These are phyloP conservation scores for Cremastinae sp. DNA, from an alignment of 2,888 invertebrate species.

Conservation along the genomic window DNA sequence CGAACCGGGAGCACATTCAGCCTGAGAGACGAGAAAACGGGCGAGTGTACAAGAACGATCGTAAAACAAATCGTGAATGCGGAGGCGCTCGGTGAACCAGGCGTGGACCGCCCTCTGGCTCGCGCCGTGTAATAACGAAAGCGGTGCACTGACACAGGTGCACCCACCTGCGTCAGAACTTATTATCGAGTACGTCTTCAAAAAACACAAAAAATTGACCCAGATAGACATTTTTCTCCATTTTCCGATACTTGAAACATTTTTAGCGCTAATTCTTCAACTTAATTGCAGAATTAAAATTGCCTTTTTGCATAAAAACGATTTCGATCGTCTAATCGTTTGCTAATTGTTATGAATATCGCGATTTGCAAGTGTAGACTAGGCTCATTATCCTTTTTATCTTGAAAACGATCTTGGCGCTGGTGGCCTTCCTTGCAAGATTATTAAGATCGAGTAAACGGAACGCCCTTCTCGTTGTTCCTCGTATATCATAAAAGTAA, in stretches of 20 bases:
- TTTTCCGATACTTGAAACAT: no score
- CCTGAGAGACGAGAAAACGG: slow-evolving; percentile 12
- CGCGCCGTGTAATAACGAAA: slow-evolving; percentile 48
- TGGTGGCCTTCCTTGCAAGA: slow-evolving; percentile 51
- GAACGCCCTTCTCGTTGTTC: slow-evolving; percentile 56
- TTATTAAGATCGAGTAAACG: slow-evolving; percentile 48
- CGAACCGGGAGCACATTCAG: slow-evolving; percentile 33
- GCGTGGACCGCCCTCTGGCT: slow-evolving; percentile 57
- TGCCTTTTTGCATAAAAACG: no score
- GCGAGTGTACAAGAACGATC: slow-evolving; percentile 58
- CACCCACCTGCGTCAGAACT: slow-evolving; percentile 36
- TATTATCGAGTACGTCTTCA: not conserved
- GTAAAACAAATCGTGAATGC: slow-evolving; percentile 46
- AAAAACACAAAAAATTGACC: slow-evolving; percentile 3
- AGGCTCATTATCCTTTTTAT: slow-evolving; percentile 23
- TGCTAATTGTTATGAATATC: no score
- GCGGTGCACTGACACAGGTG: slow-evolving; percentile 50
- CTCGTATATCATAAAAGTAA: slow-evolving; percentile 32
- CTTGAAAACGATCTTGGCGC: slow-evolving; percentile 40
- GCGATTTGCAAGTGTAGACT: no score
- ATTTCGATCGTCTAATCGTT: no score
- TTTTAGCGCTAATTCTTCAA: no score
- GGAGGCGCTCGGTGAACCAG: slow-evolving; percentile 55
- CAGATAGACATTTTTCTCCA: slow-evolving; percentile 8
- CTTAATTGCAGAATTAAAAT: no score